Conservation (phyloP, 2,797 vertebrate species). For the Chromobotia macracanthus region DNA sequence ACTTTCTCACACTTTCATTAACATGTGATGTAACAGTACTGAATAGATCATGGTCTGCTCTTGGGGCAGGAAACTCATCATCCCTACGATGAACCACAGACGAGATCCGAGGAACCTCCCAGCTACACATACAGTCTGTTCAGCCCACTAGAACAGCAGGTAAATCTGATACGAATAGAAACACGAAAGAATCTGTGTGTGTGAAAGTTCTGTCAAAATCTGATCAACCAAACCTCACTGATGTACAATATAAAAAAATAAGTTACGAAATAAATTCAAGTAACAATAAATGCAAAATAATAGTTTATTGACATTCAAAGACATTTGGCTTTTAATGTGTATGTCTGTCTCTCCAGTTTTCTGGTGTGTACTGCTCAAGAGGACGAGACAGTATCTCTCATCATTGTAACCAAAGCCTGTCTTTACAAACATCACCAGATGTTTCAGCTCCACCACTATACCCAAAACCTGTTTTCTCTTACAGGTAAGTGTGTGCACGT, state of each 20-base stretch:
- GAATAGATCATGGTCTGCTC: conserved; percentile 7
- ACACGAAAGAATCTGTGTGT: conserved; percentile 14
- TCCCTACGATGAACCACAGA: conserved; percentile 26
- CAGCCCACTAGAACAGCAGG: conserved; percentile 86
- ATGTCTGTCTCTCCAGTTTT: conserved; percentile 72
- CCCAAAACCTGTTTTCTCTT: conserved; percentile 97
- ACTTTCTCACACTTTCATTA: conserved; percentile 35
- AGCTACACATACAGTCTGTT: conserved; percentile 80
- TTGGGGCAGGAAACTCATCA: conserved; percentile 50
- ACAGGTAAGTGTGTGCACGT: conserved; percentile 82
- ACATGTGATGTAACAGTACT: conserved; percentile 5
- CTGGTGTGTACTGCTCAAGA: conserved; percentile 73
- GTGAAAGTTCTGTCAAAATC: too few relatives aligned
- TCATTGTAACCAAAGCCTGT: conserved; percentile 82
- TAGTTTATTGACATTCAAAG: too few relatives aligned
- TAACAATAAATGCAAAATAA: too few relatives aligned
- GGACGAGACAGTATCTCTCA: conserved; percentile 68
- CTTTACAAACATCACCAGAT: conserved; percentile 77
- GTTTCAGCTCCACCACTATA: conserved; percentile 79
- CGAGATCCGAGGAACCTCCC: conserved; percentile 59
- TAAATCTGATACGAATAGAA: conserved; percentile 63
- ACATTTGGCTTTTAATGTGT: not conserved
- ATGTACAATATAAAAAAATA: conserved; percentile 18
- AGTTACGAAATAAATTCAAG: too few relatives aligned
- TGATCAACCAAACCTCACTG: not conserved